These are phyloP conservation scores for Leucania comma DNA, from an alignment of 2,888 invertebrate genomes.

Conservation along the genomic window DNA sequence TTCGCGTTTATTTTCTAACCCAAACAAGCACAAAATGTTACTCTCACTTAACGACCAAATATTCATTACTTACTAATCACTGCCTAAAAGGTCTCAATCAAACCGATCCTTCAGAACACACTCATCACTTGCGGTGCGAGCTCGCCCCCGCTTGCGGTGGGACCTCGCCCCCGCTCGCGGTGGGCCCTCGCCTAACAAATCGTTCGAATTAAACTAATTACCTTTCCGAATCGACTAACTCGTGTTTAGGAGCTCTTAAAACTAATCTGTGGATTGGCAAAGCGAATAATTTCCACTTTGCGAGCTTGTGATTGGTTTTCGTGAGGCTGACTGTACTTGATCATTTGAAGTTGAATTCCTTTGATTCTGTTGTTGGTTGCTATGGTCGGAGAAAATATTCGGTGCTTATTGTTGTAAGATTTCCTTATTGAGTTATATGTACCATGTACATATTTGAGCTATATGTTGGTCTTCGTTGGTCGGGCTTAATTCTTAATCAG, in stretches of 20 bases:
- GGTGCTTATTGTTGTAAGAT: not conserved
- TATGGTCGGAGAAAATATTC: constrained; percentile 4
- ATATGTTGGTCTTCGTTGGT: not conserved
- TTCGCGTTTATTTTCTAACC: no score
- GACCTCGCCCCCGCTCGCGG: constrained; percentile 21
- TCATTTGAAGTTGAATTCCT: constrained; percentile 59
- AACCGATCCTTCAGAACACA: constrained; percentile 23
- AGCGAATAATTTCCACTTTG: constrained; percentile 63
- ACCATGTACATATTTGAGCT: not conserved
- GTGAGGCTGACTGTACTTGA: constrained; percentile 40
- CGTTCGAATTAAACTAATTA: constrained; percentile 74
- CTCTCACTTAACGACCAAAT: not conserved
- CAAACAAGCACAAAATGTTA: not conserved
- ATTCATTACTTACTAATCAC: constrained; percentile 24
- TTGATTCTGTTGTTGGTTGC: constrained; percentile 45
- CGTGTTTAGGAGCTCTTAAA: constrained; percentile 72
- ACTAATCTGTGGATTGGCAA: constrained; percentile 71
- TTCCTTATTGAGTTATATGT: not conserved
- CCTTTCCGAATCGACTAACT: constrained; percentile 70
- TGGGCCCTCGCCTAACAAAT: constrained; percentile 52
- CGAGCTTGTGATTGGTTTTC: constrained; percentile 63
- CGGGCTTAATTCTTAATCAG: not conserved
- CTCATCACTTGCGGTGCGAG: constrained; percentile 4
- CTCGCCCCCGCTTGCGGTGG: constrained; percentile 5
- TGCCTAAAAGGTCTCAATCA: constrained; percentile 19